phyloP scores from a whole-genome alignment of 2,113 vertebrate genomes.

The Leucopsar rothschildi region DNA sequence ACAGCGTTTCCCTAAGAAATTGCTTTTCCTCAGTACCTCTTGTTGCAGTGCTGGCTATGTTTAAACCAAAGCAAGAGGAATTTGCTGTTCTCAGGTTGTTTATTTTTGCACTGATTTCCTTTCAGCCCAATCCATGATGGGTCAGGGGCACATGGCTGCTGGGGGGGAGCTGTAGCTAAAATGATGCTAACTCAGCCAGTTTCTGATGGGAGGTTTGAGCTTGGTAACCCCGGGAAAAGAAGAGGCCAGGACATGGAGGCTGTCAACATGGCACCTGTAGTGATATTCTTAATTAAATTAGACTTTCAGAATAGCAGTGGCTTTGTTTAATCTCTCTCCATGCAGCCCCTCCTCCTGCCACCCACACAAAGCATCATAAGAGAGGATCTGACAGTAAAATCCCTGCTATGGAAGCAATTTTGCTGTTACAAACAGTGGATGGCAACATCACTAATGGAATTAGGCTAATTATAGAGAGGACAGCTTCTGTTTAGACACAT shows the following conservation, averaged over 20 bases:
- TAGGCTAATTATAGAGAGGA: slow-evolving; percentile 75
- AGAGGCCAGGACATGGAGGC: slow-evolving; percentile 24
- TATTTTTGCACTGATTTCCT: slow-evolving; percentile 22
- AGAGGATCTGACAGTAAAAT: slow-evolving; percentile 70
- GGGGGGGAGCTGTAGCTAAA: neutral
- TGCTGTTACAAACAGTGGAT: slow-evolving; percentile 71
- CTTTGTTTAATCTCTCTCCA: slow-evolving; percentile 67
- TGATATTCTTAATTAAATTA: slow-evolving; percentile 67
- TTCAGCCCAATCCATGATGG: neutral
- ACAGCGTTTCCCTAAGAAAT: neutral
- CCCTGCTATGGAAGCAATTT: slow-evolving; percentile 70
- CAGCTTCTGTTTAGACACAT: slow-evolving; percentile 75
- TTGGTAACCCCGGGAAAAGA: neutral
- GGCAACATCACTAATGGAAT: slow-evolving; percentile 75
- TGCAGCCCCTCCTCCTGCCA: slow-evolving; percentile 61
- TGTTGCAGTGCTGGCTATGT: neutral
- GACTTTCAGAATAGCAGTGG: slow-evolving; percentile 65
- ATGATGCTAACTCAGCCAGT: slow-evolving; percentile 12
- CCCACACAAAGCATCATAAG: slow-evolving; percentile 68
- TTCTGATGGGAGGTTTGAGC: slow-evolving; percentile 3
- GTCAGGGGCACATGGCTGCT: neutral
- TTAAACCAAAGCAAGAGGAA: neutral
- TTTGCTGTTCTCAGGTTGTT: slow-evolving; percentile 21
- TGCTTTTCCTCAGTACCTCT: neutral
- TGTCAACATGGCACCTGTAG: slow-evolving; percentile 60